phyloP scores from a whole-genome alignment of 2,113 vertebrate species.

The Ophthalmolycus amberensis region DNA sequence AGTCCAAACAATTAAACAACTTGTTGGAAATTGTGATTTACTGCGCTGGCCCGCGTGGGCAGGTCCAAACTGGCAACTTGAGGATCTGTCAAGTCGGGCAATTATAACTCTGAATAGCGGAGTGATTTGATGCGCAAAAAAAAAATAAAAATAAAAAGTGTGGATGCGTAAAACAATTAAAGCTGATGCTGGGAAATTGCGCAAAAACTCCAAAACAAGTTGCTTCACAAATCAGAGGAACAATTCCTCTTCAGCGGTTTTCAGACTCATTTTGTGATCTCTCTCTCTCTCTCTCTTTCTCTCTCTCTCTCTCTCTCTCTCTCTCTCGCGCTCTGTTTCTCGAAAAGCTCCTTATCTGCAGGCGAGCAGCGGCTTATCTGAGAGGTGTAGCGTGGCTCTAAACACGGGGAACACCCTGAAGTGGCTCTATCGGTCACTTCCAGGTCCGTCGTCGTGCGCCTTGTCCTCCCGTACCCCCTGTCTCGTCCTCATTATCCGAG shows the following conservation, averaged over 20 bases:
- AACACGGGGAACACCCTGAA: constrained; percentile 81
- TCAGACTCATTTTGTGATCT: constrained; percentile 14
- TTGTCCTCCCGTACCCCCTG: constrained; percentile 66
- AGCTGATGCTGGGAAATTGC: not conserved
- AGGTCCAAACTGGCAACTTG: constrained; percentile 16
- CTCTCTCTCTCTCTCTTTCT: not conserved
- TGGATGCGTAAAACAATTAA: constrained; percentile 22
- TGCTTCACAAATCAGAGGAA: constrained; percentile 13
- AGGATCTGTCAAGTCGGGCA: constrained; percentile 25
- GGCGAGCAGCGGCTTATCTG: constrained; percentile 86
- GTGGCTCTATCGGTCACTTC: constrained; percentile 81
- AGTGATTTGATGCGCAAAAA: constrained; percentile 32
- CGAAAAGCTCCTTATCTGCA: constrained; percentile 84
- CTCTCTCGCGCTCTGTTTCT: not conserved
- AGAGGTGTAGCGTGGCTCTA: constrained; percentile 77
- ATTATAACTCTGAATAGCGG: constrained; percentile 5
- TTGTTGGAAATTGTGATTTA: constrained; percentile 64
- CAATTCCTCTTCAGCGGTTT: constrained; percentile 32
- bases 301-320: not conserved
- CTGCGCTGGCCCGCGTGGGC: constrained; percentile 20
- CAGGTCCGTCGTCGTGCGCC: constrained; percentile 75
- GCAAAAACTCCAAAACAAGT: not conserved
- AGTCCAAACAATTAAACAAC: constrained; percentile 68
- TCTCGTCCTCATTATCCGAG: constrained; percentile 47
- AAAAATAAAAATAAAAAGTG: constrained; percentile 24